A percentile compares a stretch with the other conserved stretches of the same genome.
phyloP scores from a whole-genome alignment of 37 sponge, comb jelly and placozoan species.

The Hexactinellida sp. region DNA sequence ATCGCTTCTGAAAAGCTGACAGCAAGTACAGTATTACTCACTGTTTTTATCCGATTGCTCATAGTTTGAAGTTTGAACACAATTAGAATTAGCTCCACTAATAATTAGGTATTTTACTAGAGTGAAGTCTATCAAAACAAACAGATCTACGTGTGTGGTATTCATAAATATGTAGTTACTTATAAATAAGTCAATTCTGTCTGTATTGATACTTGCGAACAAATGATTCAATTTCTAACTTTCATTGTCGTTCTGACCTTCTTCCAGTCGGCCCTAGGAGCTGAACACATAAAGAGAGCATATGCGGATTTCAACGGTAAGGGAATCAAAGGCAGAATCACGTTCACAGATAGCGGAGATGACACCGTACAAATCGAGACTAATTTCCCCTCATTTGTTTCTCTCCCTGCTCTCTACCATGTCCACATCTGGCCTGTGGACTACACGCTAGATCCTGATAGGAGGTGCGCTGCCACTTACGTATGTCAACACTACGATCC shows the following conservation, averaged over 20 bases:
- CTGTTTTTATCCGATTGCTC: too few relatives aligned
- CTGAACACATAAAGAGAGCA: not conserved
- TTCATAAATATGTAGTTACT: too few relatives aligned
- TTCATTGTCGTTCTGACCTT: not conserved
- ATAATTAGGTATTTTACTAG: too few relatives aligned
- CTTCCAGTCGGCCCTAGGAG: not conserved
- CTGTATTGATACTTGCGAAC: too few relatives aligned
- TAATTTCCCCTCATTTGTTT: not conserved
- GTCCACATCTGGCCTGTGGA: conserved; percentile 20
- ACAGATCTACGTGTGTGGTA: too few relatives aligned
- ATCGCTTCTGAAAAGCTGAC: too few relatives aligned
- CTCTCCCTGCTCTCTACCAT: not conserved
- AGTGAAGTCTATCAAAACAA: too few relatives aligned
- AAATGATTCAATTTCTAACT: not conserved
- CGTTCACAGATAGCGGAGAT: not conserved
- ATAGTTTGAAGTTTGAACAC: too few relatives aligned
- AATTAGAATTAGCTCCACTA: too few relatives aligned
- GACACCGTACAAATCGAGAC: not conserved
- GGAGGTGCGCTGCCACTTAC: not conserved
- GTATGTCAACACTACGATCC: conserved; percentile 14
- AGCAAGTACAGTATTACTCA: too few relatives aligned
- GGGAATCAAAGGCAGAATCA: not conserved
- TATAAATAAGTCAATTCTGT: too few relatives aligned
- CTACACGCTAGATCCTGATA: not conserved
- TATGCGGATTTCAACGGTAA: not conserved